Evolutionary conservation across 2,888 invertebrate genomes (phyloP).

Genomic region (Ophion slaviceki): DNA sequence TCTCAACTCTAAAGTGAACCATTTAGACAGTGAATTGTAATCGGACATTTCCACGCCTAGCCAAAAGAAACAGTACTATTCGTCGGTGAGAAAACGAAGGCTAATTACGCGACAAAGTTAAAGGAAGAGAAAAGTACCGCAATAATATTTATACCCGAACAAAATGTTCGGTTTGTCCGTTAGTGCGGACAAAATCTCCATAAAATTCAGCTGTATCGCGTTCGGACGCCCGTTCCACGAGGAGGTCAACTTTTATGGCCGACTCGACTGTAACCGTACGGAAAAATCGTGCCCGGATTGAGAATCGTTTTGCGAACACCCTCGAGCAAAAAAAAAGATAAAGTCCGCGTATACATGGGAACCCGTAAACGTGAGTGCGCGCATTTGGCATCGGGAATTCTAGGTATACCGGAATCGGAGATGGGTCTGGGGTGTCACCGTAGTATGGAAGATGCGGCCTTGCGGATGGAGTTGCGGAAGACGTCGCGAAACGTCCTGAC

Average conservation of each 20-base stretch:
- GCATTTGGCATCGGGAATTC: constrained; percentile 33
- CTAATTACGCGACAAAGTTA: background rate
- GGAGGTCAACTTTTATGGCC: constrained; percentile 39
- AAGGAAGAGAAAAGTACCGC: background rate
- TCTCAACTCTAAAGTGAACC: too few species aligned
- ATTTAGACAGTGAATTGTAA: background rate
- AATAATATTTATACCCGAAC: background rate
- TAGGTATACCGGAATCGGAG: constrained; percentile 36
- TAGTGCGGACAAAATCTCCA: background rate
- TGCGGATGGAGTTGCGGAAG: constrained; percentile 38
- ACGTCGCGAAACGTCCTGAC: constrained; percentile 44
- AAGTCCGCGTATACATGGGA: background rate
- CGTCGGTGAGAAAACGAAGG: background rate
- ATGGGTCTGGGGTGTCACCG: constrained; percentile 22
- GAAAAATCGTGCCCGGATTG: constrained; percentile 39
- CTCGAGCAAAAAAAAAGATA: background rate
- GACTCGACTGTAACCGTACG: constrained; percentile 27
- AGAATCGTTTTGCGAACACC: constrained; percentile 19
- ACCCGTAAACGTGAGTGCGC: background rate
- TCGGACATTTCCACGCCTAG: background rate
- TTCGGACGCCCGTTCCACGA: background rate
- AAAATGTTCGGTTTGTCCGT: background rate
- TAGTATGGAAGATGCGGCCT: constrained; percentile 22
- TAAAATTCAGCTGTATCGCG: background rate
- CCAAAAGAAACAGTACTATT: background rate